Evolutionary conservation across 1,140 invertebrate species (phyloP), one percentile per base, ranked within the genome.

Genomic region (Nautilus pompilius): DNA sequence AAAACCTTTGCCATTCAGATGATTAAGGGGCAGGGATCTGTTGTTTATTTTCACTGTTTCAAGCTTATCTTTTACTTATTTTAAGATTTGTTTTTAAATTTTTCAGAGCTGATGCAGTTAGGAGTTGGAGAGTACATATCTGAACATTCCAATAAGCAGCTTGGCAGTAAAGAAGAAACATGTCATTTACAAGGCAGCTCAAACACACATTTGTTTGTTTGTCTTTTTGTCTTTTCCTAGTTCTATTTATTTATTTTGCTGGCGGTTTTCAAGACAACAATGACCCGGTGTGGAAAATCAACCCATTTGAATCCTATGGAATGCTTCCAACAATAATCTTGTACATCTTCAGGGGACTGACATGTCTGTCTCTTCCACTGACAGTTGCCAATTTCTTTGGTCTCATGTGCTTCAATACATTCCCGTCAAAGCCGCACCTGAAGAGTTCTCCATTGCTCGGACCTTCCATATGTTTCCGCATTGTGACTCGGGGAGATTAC

Each of bases 401-500:
- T 54, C 82, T 63, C 6, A 57, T 54, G 8, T 86, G 93, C 60
- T 98, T 95, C 80, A 98, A 98, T 85, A 91, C 93, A 56, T 98
- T 98, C 82, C 93, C 93, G 34, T 92, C 94, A 67, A 94, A 93
- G 84, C 92, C 96, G 6, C 85, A 89, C 60, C 84, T 96, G 3
- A 95, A 95, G 82, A 91, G 91, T 8, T 94, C 92, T 1, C 94
- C 93, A 13, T 81, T 97, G 5, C 80, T 96, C 0, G 93, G 93
- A n/a, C 96, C 96, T 2, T 97, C 97, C 80, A 90, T 98, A 59
- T 97, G 94, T 79, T 92, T 98, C 68, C 87, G 96, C 54, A 89
- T 97, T 15, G 96, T 99, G 0, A 98, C 96, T 0, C 87, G 95
- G 64, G 96, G 96, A 1, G 93, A 96, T 83, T 98, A 91, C 83